Evolutionary conservation across 2,113 vertebrate species (phyloP).

Genomic region (Pycnonotus jocosus): DNA sequence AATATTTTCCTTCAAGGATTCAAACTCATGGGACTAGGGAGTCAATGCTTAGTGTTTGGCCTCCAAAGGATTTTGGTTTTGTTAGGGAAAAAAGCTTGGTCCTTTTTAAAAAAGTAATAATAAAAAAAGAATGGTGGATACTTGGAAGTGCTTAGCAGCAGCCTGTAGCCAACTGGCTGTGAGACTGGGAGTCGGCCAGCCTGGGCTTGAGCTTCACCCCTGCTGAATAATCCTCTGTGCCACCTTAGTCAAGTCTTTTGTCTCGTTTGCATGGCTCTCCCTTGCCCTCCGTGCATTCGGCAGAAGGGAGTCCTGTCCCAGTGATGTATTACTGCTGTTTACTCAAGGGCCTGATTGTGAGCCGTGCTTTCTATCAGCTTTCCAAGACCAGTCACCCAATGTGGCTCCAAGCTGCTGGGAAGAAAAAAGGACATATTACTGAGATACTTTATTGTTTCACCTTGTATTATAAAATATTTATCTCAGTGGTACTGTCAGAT

Average conservation of each 20-base stretch:
- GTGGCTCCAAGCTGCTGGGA: not conserved
- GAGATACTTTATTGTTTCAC: not conserved
- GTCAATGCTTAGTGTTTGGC: not conserved
- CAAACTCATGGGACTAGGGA: not conserved
- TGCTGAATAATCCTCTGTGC: not conserved
- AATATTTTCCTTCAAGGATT: not conserved
- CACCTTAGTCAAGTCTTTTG: not conserved
- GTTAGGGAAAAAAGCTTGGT: not conserved
- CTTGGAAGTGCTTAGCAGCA: not conserved
- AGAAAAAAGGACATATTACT: not conserved
- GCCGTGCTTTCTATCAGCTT: not conserved
- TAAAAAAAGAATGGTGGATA: not conserved
- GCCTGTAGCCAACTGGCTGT: not conserved
- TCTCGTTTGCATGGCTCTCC: not conserved
- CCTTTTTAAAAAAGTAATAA: not conserved
- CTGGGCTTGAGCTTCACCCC: not conserved
- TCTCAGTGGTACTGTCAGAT: not conserved
- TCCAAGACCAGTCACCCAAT: not conserved
- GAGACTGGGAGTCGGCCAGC: constrained; percentile 15
- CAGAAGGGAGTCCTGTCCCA: not conserved
- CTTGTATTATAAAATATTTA: not conserved
- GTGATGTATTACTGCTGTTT: not conserved
- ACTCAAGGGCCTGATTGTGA: not conserved
- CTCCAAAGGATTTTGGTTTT: not conserved
- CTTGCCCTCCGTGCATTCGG: not conserved